Conservation (phyloP, 2,113 vertebrate genomes). For the Mus pahari region DNA sequence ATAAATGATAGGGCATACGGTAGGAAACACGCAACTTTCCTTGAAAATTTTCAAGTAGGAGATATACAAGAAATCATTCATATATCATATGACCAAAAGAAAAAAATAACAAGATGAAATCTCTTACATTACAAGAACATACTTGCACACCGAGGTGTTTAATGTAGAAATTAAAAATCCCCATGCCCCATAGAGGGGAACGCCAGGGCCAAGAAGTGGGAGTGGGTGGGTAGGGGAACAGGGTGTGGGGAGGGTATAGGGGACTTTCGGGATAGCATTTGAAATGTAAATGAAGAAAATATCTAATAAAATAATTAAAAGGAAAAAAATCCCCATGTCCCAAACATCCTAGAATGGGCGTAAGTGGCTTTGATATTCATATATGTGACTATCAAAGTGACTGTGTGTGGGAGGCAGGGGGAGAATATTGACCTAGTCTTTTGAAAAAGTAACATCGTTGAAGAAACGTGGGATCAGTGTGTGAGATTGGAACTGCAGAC, state of each 20-base stretch:
- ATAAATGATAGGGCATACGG: neutral
- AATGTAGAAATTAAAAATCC: neutral
- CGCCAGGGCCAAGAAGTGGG: too few species aligned
- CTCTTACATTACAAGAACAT: neutral
- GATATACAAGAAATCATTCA: neutral
- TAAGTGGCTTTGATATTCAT: neutral
- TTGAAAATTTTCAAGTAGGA: neutral
- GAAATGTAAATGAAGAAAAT: too few species aligned
- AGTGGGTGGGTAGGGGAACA: too few species aligned
- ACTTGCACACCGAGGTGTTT: neutral
- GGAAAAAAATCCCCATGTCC: neutral
- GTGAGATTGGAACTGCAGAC: rapidly evolving
- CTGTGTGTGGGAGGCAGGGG: neutral
- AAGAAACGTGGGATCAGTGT: neutral
- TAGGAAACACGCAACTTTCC: neutral
- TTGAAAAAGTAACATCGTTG: neutral
- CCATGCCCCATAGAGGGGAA: too few species aligned
- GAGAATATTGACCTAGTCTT: neutral
- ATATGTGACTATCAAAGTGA: neutral
- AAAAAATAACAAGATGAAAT: neutral
- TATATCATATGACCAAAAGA: neutral
- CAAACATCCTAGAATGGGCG: neutral
- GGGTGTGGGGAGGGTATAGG: too few species aligned
- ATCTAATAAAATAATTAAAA: too few species aligned
- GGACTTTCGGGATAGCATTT: too few species aligned